A percentile compares a stretch with the other conserved stretches of the same genome.
Evolutionary conservation across 2,797 vertebrate species (phyloP).

Genomic region (Alauda arvensis): DNA sequence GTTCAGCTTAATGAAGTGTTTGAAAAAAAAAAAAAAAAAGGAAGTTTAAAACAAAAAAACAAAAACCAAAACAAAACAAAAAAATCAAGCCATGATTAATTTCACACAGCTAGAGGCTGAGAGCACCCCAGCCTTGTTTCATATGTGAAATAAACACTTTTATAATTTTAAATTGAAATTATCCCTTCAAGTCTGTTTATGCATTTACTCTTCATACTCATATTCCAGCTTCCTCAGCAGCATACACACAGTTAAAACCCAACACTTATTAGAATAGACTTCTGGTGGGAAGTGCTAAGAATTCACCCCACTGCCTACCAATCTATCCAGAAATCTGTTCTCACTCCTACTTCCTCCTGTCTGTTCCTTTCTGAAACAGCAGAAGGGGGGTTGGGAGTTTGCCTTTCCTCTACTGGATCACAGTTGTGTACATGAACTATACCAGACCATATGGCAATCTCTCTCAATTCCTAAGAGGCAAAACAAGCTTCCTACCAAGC

Average conservation of each 20-base stretch:
- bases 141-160: not conserved
- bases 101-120: not conserved
- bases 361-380: slow-evolving; percentile 51
- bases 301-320: slow-evolving; percentile 45
- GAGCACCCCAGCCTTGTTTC: not conserved
- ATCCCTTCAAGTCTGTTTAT: not conserved
- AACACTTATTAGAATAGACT: slow-evolving; percentile 36
- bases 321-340: slow-evolving; percentile 59
- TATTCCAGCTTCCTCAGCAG: not conserved
- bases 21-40: not conserved
- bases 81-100: not conserved
- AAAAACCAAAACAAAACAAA: not conserved
- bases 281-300: slow-evolving; percentile 59
- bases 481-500: slow-evolving; percentile 28
- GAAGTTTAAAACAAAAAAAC: not conserved
- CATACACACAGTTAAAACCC: slow-evolving; percentile 11
- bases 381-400: slow-evolving; percentile 41
- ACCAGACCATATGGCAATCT: slow-evolving; percentile 35
- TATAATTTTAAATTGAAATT: not conserved
- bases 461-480: not conserved
- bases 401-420: slow-evolving; percentile 55
- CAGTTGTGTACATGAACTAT: slow-evolving; percentile 47
- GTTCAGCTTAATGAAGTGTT: not conserved
- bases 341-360: slow-evolving; percentile 62
- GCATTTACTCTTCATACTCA: not conserved